Evolutionary conservation across 2,888 invertebrate species (phyloP).

Genomic region (Deilephila porcellus): DNA sequence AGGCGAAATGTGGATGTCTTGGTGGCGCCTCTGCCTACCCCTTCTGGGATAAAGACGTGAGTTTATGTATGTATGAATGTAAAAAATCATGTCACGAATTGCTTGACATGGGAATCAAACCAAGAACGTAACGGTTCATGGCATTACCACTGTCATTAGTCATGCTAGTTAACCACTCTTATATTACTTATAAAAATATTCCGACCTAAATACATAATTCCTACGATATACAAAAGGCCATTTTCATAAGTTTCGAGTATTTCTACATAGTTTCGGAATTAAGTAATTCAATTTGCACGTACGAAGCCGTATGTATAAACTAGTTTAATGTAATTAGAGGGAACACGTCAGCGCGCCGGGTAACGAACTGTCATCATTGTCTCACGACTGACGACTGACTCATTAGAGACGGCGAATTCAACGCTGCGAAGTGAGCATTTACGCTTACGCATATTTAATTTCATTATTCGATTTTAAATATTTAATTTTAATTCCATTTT

Average conservation of each 20-base stretch:
- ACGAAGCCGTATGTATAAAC: constrained; percentile 23
- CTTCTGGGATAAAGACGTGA: no score
- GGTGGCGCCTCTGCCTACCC: no score
- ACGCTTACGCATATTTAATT: background rate
- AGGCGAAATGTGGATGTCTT: no score
- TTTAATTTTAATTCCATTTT: background rate
- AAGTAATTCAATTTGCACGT: constrained; percentile 26
- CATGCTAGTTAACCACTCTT: no score
- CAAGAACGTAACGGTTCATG: no score
- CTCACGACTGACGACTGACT: constrained; percentile 12
- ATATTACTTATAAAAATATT: no score
- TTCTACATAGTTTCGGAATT: background rate
- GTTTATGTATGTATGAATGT: no score
- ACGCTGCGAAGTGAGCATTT: background rate
- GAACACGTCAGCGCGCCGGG: background rate
- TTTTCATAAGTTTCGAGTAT: background rate
- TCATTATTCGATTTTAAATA: background rate
- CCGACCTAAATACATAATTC: background rate
- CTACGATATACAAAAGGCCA: background rate
- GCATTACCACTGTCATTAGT: no score
- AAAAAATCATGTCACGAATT: no score
- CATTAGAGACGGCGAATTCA: background rate
- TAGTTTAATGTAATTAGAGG: constrained; percentile 24
- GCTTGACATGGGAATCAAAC: no score
- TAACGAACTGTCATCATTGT: constrained; percentile 25